Base-by-base conservation (phyloP, 2,888 invertebrate species). In the Criorhina ranunculi region DNA sequence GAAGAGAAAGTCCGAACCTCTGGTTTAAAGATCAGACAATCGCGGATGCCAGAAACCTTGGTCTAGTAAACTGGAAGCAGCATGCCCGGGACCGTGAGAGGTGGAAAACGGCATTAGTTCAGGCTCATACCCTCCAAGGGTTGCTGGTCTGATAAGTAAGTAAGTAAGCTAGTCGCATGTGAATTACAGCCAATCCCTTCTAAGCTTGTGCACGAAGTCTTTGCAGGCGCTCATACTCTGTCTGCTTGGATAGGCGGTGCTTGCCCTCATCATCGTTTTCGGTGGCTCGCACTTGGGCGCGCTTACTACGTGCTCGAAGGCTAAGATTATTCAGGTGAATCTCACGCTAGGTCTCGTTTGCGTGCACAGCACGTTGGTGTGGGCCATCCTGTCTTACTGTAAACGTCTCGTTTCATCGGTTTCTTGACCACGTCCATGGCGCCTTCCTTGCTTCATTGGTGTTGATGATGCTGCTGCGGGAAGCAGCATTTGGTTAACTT, bases 401-500 rank as follows among this genome's bases (percentile, higher is more conserved):
- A 90, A 77, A 8, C 90, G 90, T 77, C 92, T 91, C 81, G 91
- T 91, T 5, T 91, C 90, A 62, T 91, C 91, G 15, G 90, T 90
- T 88, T 92, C 92, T 86, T 90, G 89, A 87, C 89, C 89, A 87
- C 90, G 90, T 79, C 90, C 90, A 80, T 89, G 89, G 83, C 91
- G 90, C 53, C 89, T 89, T 79, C 80, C 75, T 85, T 85, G 85
- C 85, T 76, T 85, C 49, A 70, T 42, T 64, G 78, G 33, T 57
- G 87, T 53, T 5, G 87, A 86, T 85, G 88, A 88, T 70, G 88
- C 88, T 76, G 88, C 88, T 67, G 88, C 86, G 17, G 90, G 86
- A 8, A 92, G 88, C 90, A 92, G n/a, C n/a, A n/a, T 92, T 87
- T 91, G 90, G 82, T 90, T 91, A 0, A 92, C 89, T 88, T 92